Evolutionary conservation across 1,140 invertebrate species (phyloP).

Genomic region (Trichonephila inaurata): DNA sequence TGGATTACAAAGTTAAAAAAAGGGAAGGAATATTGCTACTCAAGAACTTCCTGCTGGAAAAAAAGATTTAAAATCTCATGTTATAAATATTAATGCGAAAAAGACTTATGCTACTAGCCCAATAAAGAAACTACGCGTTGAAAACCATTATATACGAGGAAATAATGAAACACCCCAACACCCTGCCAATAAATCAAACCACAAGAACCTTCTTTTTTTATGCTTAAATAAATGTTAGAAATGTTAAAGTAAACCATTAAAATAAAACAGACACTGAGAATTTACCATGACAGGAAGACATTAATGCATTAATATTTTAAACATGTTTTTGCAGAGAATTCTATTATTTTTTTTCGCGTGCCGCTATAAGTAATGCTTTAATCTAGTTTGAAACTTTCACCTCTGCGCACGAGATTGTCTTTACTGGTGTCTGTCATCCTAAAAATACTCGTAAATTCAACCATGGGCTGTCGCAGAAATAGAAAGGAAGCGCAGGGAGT

Average conservation of each 20-base stretch:
- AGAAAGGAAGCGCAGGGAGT: neutral
- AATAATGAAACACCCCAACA: neutral
- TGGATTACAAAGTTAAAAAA: neutral
- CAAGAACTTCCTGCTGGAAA: neutral
- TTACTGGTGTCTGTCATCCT: conserved; percentile 34
- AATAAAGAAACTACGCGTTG: conserved; percentile 2
- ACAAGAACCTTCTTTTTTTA: conserved; percentile 36
- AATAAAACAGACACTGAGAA: conserved; percentile 39
- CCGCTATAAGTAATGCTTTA: conserved; percentile 28
- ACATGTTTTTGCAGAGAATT: conserved; percentile 34
- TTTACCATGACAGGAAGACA: conserved; percentile 44
- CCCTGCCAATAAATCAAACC: conserved; percentile 22
- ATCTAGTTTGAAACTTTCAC: conserved; percentile 47
- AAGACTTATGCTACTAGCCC: neutral
- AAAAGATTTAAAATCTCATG: conserved; percentile 19
- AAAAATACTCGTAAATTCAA: conserved; percentile 50
- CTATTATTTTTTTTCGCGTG: conserved; percentile 4
- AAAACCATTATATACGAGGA: conserved; percentile 21
- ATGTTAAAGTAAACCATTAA: conserved; percentile 33
- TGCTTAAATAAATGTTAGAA: conserved; percentile 20
- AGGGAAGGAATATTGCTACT: neutral
- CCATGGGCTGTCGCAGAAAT: conserved; percentile 7
- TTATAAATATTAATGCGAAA: conserved; percentile 17
- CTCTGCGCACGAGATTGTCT: neutral
- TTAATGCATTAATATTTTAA: conserved; percentile 53